These are phyloP conservation scores for Caenorhabditis plicata DNA, from an alignment of 2,888 invertebrate species.

Conservation along the genomic window DNA sequence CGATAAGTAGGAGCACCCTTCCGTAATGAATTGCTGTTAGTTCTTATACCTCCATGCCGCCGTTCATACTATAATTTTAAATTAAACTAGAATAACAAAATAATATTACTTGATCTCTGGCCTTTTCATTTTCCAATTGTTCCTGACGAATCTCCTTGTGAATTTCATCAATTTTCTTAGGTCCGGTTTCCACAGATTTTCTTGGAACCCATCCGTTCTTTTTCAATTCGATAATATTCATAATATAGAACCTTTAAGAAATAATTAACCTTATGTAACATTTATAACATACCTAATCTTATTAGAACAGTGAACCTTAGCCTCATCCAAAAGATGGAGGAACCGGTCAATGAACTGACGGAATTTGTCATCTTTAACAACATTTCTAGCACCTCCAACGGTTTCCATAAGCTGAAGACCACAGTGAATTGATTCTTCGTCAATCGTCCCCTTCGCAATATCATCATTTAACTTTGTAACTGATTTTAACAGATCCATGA, in stretches of 20 bases:
- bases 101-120: no score
- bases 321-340: slow-evolving; percentile 16
- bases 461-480: slow-evolving; percentile 3
- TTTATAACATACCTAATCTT: slow-evolving; percentile 31
- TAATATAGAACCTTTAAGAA: slow-evolving; percentile 46
- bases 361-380: neutral
- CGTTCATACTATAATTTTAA: slow-evolving; percentile 30
- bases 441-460: slow-evolving; percentile 1
- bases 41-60: slow-evolving; percentile 12
- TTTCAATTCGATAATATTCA: slow-evolving; percentile 43
- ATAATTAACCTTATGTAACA: neutral
- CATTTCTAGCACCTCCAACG: slow-evolving; percentile 9
- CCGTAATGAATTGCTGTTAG: slow-evolving; percentile 18
- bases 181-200: slow-evolving; percentile 43
- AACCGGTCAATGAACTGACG: slow-evolving; percentile 27
- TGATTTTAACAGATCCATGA: slow-evolving; percentile 31
- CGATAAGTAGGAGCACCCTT: slow-evolving; percentile 12
- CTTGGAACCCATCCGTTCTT: slow-evolving; percentile 37
- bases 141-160: slow-evolving; percentile 45
- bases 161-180: slow-evolving; percentile 51
- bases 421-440: slow-evolving; percentile 40
- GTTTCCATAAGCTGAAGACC: slow-evolving; percentile 31
- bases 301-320: slow-evolving; percentile 24
- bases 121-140: slow-evolving; percentile 35
- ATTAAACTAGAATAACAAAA: no score